A percentile compares a stretch with the other conserved stretches of the same genome.
phyloP scores from a whole-genome alignment of 2,888 invertebrate genomes.

The Scrobipalpa costella region DNA sequence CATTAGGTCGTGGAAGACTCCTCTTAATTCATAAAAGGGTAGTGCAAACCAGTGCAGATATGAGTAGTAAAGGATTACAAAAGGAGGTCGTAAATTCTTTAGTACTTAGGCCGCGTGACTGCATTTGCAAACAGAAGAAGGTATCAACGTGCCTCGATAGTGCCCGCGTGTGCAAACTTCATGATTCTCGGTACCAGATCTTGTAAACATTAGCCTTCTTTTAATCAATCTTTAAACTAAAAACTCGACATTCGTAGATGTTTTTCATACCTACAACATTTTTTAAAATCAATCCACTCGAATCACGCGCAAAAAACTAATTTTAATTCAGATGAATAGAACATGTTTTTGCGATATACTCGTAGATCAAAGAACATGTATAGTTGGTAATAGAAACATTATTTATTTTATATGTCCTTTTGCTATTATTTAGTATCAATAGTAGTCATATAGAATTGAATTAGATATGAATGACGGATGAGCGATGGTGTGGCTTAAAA shows the following conservation, averaged over 20 bases:
- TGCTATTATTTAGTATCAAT: too few relatives aligned
- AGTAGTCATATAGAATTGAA: too few relatives aligned
- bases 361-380: too few relatives aligned
- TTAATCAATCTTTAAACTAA: not conserved
- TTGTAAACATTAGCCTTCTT: slow-evolving; percentile 4
- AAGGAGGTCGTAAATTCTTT: not conserved
- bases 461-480: not conserved
- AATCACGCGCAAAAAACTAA: too few relatives aligned
- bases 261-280: not conserved
- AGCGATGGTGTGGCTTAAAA: not conserved
- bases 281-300: not conserved
- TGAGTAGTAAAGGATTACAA: too few relatives aligned
- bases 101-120: slow-evolving; percentile 9
- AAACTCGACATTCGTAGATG: not conserved
- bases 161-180: not conserved
- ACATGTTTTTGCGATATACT: too few relatives aligned
- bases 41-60: too few relatives aligned
- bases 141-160: slow-evolving; percentile 10
- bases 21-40: too few relatives aligned
- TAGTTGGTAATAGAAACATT: too few relatives aligned
- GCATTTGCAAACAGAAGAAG: not conserved
- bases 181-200: not conserved
- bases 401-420: too few relatives aligned
- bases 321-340: too few relatives aligned
- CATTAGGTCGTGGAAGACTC: too few relatives aligned